Conservation (phyloP, 2,113 vertebrate species). For the Carassius auratus region DNA sequence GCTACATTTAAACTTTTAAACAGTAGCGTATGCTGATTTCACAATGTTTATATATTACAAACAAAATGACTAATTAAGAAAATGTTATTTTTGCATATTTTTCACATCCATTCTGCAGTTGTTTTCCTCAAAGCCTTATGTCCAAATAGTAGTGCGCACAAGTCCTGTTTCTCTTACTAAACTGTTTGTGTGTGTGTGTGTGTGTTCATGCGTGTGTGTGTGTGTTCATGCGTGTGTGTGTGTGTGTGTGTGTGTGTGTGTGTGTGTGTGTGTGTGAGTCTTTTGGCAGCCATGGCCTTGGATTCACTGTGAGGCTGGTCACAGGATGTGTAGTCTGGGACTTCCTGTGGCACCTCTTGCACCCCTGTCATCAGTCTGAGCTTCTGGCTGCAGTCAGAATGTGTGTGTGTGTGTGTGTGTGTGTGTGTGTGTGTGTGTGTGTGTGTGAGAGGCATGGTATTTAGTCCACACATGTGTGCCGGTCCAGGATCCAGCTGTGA, state of each 20-base stretch:
- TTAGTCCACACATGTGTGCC: slow-evolving; percentile 44
- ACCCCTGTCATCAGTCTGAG: slow-evolving; percentile 27
- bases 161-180: slow-evolving; percentile 15
- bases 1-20: no score
- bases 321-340: slow-evolving; percentile 46
- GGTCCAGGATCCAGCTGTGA: slow-evolving; percentile 76
- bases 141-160: not conserved
- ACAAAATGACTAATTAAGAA: no score
- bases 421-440: not conserved
- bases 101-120: not conserved
- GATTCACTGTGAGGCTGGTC: not conserved
- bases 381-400: slow-evolving; percentile 9
- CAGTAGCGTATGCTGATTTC: no score
- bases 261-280: slow-evolving; percentile 35
- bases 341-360: slow-evolving; percentile 30
- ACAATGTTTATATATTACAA: no score
- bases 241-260: slow-evolving; percentile 41
- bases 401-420: not conserved
- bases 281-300: slow-evolving; percentile 30
- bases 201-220: slow-evolving; percentile 13
- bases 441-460: not conserved
- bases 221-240: not conserved
- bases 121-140: not conserved
- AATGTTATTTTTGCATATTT: no score
- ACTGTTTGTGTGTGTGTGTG: slow-evolving; percentile 36